phyloP scores from a whole-genome alignment of 2,888 invertebrate species.

The Phyllotreta striolata region DNA sequence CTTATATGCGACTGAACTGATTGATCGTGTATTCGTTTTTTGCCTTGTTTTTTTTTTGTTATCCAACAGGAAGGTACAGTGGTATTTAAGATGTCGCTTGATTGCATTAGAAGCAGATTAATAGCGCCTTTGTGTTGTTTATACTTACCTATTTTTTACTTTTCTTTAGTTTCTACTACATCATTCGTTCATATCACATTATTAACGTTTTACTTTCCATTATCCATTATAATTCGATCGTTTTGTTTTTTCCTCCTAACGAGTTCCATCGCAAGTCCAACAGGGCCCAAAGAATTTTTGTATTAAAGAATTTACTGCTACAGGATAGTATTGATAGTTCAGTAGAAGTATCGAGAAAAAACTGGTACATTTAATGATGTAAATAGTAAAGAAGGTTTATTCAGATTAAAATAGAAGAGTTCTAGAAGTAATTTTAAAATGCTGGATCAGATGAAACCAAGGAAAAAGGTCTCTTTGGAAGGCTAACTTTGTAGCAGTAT shows the following conservation, averaged over 20 bases:
- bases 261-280: constrained; percentile 30
- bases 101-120: constrained; percentile 44
- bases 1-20: constrained; percentile 36
- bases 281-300: constrained; percentile 24
- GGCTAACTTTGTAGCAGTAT: too few species aligned
- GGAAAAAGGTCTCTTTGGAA: too few species aligned
- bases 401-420: too few species aligned
- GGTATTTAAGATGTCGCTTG: constrained; percentile 44
- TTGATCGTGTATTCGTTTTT: constrained; percentile 39
- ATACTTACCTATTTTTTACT: constrained; percentile 18
- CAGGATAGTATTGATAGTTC: too few species aligned
- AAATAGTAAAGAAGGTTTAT: too few species aligned
- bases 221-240: too few species aligned
- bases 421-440: too few species aligned
- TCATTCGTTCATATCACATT: constrained; percentile 38
- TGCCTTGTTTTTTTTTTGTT: constrained; percentile 52
- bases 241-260: constrained; percentile 22
- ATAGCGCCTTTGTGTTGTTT: constrained; percentile 49
- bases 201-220: constrained; percentile 25
- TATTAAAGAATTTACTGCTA: too few species aligned
- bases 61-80: constrained; percentile 44
- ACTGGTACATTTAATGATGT: too few species aligned
- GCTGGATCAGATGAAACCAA: too few species aligned
- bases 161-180: background rate
- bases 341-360: too few species aligned